Percentiles rank a stretch among this genome's conserved stretches.
Evolutionary conservation across 1,140 invertebrate genomes (phyloP).

Genomic region (Paramacrobiotus metropolitanus): DNA sequence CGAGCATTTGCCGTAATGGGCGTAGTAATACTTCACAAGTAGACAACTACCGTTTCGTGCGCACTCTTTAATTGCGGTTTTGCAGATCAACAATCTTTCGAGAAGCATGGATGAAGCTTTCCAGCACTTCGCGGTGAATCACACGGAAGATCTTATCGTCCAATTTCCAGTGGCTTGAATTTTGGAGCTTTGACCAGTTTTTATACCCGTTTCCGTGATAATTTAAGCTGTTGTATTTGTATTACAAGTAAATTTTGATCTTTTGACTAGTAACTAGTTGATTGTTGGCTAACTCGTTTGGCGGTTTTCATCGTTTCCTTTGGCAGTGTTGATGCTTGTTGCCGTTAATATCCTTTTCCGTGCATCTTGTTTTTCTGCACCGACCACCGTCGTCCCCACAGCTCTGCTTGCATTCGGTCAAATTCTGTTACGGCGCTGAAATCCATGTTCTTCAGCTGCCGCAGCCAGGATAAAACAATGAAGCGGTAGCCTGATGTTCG

Average conservation of each 20-base stretch:
- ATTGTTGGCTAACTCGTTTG: not conserved
- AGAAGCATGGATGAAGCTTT: not conserved
- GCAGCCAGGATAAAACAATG: not conserved
- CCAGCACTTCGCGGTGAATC: conserved; percentile 12
- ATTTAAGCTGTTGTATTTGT: not conserved
- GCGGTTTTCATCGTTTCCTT: not conserved
- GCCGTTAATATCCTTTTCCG: not conserved
- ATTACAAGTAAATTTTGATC: not conserved
- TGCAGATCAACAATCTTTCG: not conserved
- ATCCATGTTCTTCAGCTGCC: conserved; percentile 4
- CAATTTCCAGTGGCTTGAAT: conserved; percentile 17
- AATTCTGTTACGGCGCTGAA: conserved; percentile 5
- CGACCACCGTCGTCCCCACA: not conserved
- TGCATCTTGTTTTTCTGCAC: not conserved
- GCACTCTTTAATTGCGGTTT: not conserved
- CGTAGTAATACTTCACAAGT: too few relatives aligned
- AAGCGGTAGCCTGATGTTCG: not conserved
- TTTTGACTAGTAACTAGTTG: not conserved
- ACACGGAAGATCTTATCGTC: conserved; percentile 20
- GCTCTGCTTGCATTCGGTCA: conserved; percentile 1
- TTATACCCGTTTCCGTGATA: not conserved
- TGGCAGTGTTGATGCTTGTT: not conserved
- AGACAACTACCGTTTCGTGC: too few relatives aligned
- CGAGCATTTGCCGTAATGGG: too few relatives aligned
- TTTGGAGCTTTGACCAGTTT: conserved; percentile 9